A percentile compares a stretch with the other conserved stretches of the same genome.
phyloP scores from a whole-genome alignment of 2,113 vertebrate genomes.

The Stigmatopora argus region DNA sequence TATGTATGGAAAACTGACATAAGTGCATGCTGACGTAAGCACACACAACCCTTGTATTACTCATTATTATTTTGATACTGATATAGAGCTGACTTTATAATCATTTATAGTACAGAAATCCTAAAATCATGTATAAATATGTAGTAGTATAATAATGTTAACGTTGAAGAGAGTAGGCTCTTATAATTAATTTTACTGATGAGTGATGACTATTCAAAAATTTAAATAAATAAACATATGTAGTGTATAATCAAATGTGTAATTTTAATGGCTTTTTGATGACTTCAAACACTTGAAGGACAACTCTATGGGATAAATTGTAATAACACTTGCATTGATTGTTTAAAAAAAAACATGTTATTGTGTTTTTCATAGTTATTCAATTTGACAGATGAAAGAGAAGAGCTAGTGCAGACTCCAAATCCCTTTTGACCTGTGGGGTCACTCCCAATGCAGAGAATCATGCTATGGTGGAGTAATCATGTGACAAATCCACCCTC shows the following conservation, averaged over 20 bases:
- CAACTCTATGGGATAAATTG: neutral
- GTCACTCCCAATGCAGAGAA: constrained; percentile 37
- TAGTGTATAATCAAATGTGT: neutral
- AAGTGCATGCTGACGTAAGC: neutral
- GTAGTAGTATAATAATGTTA: neutral
- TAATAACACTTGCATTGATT: too few relatives aligned
- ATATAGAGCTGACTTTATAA: neutral
- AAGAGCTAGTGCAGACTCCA: constrained; percentile 35
- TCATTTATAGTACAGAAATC: neutral
- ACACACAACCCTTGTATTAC: neutral
- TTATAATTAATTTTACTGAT: neutral
- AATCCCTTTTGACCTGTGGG: constrained; percentile 49
- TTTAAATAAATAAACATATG: neutral
- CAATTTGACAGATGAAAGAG: constrained; percentile 15
- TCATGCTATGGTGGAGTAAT: constrained; percentile 33
- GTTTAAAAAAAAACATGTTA: too few relatives aligned
- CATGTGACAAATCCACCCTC: constrained; percentile 38
- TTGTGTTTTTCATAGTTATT: neutral
- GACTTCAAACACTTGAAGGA: neutral
- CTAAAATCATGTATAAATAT: neutral
- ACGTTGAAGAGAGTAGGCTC: neutral
- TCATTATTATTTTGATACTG: neutral
- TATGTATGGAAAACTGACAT: neutral
- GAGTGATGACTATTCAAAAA: neutral
- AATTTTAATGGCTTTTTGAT: too few relatives aligned